These are phyloP conservation scores for Gopherus evgoodei DNA, from an alignment of 2,113 vertebrate genomes.

Conservation along the genomic window DNA sequence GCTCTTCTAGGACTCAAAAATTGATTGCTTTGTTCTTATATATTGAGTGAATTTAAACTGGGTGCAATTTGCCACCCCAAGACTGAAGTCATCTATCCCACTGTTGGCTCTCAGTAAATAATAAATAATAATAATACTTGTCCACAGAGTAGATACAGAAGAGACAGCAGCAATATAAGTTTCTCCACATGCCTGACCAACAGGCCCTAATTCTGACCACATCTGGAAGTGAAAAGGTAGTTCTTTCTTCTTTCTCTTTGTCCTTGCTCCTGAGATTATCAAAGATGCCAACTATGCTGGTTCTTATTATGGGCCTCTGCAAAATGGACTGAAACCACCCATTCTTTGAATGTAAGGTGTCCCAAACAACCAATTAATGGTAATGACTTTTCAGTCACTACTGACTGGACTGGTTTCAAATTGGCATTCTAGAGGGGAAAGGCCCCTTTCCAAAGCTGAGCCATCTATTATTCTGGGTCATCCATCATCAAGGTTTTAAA, in stretches of 20 bases:
- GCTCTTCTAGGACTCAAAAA: neutral
- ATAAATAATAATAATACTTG: neutral
- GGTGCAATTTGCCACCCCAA: neutral
- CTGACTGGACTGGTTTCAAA: neutral
- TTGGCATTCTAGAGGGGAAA: neutral
- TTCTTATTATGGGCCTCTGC: neutral
- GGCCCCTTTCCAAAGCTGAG: neutral
- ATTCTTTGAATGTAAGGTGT: neutral
- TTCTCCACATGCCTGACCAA: neutral
- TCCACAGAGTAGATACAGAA: neutral
- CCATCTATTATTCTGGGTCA: neutral
- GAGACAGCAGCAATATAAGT: neutral
- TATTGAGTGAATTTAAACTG: neutral
- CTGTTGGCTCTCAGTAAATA: neutral
- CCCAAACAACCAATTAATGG: neutral
- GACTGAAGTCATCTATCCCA: neutral
- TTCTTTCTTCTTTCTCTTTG: neutral
- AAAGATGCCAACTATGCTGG: neutral
- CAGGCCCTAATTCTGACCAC: neutral
- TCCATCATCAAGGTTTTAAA: neutral
- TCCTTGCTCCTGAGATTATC: neutral
- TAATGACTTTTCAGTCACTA: neutral
- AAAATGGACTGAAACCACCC: neutral
- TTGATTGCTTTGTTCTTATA: neutral
- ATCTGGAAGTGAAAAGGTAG: fast-evolving